These are phyloP conservation scores for Ictalurus punctatus DNA, from an alignment of 2,113 vertebrate genomes.

Conservation along the genomic window DNA sequence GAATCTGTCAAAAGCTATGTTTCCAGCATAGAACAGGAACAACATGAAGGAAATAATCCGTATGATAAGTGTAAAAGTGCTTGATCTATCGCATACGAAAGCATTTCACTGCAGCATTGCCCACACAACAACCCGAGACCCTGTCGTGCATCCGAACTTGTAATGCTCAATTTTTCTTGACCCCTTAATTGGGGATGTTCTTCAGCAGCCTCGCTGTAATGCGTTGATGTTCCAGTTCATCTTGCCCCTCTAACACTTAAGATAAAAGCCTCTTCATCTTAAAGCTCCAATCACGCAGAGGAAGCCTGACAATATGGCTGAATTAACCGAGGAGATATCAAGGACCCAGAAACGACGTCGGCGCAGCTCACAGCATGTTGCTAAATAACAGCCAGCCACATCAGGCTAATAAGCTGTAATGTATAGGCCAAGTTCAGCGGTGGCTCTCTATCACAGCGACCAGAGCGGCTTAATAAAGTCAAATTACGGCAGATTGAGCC, in stretches of 20 bases:
- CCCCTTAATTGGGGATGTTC: neutral
- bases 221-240: neutral
- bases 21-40: neutral
- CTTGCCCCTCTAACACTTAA: neutral
- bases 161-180: neutral
- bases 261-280: conserved; percentile 26
- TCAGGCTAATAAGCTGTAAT: conserved; percentile 74
- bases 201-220: neutral
- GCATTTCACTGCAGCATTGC: neutral
- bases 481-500: conserved; percentile 59
- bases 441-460: conserved; percentile 49
- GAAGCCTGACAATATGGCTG: conserved; percentile 26
- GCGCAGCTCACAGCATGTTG: conserved; percentile 58
- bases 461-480: conserved; percentile 63
- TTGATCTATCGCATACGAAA: neutral
- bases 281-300: conserved; percentile 49
- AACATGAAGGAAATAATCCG: neutral
- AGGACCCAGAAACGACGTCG: conserved; percentile 52
- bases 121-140: neutral
- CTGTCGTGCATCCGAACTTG: neutral
- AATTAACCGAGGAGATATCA: conserved; percentile 61
- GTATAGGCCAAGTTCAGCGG: conserved; percentile 57
- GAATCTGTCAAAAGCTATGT: neutral
- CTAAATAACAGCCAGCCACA: conserved; percentile 64
- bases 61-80: neutral